phyloP scores from a whole-genome alignment of 2,113 vertebrate genomes.

The Vulpes vulpes region DNA sequence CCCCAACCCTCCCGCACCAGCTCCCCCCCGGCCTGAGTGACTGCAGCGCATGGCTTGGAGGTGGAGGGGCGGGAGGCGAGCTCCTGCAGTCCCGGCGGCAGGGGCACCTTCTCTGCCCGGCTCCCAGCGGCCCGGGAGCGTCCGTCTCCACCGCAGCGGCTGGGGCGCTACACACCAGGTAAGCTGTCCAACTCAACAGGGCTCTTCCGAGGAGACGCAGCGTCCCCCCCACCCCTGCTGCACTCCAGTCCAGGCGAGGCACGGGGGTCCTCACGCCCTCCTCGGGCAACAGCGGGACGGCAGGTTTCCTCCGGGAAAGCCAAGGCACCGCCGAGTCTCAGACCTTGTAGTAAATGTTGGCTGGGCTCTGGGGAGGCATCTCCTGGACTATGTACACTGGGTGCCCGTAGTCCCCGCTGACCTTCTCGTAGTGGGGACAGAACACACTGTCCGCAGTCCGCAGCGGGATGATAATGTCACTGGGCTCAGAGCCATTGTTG shows the following conservation, averaged over 20 bases:
- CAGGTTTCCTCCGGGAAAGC: slow-evolving; percentile 72
- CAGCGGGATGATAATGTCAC: slow-evolving; percentile 99
- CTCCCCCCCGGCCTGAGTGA: slow-evolving; percentile 87
- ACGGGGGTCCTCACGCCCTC: slow-evolving; percentile 85
- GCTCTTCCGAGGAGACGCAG: slow-evolving; percentile 82
- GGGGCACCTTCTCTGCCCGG: slow-evolving; percentile 85
- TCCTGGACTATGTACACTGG: slow-evolving; percentile 99
- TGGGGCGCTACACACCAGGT: slow-evolving; percentile 88
- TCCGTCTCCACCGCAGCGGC: slow-evolving; percentile 81
- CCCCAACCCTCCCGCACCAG: slow-evolving; percentile 83
- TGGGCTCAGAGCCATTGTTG: slow-evolving; percentile 99
- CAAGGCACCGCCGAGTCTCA: slow-evolving; percentile 90
- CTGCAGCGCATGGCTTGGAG: slow-evolving; percentile 87
- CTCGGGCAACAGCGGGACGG: slow-evolving; percentile 18
- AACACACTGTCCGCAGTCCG: slow-evolving; percentile 99
- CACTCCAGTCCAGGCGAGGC: slow-evolving; percentile 86
- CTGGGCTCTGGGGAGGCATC: slow-evolving; percentile 99
- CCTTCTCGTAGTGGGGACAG: slow-evolving; percentile 99
- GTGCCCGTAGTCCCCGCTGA: slow-evolving; percentile 99
- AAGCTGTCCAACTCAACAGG: slow-evolving; percentile 87
- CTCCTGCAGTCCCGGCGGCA: slow-evolving; percentile 83
- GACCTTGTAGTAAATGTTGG: slow-evolving; percentile 99
- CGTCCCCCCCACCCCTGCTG: slow-evolving; percentile 80
- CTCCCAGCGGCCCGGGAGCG: slow-evolving; percentile 87
- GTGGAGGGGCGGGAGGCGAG: slow-evolving; percentile 84